A percentile compares a stretch with the other conserved stretches of the same genome.
Evolutionary conservation across 2,113 vertebrate genomes (phyloP).

Genomic region (Oncorhynchus masou): DNA sequence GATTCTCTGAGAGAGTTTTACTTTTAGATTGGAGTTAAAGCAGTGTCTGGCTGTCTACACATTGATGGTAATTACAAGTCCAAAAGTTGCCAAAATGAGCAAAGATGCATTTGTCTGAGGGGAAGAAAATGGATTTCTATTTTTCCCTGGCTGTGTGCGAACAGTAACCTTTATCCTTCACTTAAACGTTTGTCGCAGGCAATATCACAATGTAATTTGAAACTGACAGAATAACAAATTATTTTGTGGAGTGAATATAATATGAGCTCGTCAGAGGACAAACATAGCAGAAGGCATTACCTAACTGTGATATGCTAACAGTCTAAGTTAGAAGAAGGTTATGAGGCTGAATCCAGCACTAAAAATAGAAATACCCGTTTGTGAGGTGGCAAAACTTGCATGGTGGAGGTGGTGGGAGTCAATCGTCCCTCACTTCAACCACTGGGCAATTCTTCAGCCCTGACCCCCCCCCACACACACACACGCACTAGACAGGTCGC

Average conservation of each 20-base stretch:
- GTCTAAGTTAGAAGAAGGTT: too few relatives aligned
- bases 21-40: neutral
- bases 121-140: slow-evolving; percentile 29
- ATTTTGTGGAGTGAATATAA: slow-evolving; percentile 16
- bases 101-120: slow-evolving; percentile 26
- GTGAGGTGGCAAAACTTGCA: too few relatives aligned
- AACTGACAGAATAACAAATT: slow-evolving; percentile 64
- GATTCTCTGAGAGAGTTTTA: too few relatives aligned
- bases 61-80: slow-evolving; percentile 32
- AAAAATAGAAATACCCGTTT: too few relatives aligned
- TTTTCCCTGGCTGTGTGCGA: slow-evolving; percentile 7
- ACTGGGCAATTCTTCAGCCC: too few relatives aligned
- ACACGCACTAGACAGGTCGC: neutral
- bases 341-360: too few relatives aligned
- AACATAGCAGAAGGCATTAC: neutral
- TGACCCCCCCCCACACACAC: neutral
- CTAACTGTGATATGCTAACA: too few relatives aligned
- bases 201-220: slow-evolving; percentile 43
- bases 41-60: neutral
- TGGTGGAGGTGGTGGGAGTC: too few relatives aligned
- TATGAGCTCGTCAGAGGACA: slow-evolving; percentile 18
- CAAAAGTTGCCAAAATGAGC: slow-evolving; percentile 21
- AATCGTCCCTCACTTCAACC: too few relatives aligned
- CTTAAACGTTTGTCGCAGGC: slow-evolving; percentile 53
- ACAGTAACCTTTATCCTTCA: slow-evolving; percentile 35